Evolutionary conservation across 2,797 vertebrate genomes (phyloP).

Genomic region (Yasuhikotakia modesta): DNA sequence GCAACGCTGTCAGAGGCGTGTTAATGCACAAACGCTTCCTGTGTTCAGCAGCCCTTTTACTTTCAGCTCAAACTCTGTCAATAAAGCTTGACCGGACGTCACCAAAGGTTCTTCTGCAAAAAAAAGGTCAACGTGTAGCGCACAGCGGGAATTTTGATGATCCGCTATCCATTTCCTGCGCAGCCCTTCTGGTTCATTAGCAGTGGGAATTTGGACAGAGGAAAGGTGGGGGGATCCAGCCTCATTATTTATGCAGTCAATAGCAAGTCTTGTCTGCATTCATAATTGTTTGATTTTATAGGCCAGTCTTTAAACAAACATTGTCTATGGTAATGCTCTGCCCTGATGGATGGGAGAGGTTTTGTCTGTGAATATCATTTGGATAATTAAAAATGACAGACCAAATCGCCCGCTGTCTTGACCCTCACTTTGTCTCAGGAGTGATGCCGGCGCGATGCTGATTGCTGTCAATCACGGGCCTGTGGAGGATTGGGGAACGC

Average conservation of each 20-base stretch:
- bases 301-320: constrained; percentile 98
- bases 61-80: constrained; percentile 76
- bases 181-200: constrained; percentile 90
- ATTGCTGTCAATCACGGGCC: constrained; percentile 98
- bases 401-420: constrained; percentile 93
- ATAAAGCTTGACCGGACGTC: constrained; percentile 83
- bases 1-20: constrained; percentile 47
- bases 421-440: constrained; percentile 91
- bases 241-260: constrained; percentile 95
- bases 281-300: constrained; percentile 98
- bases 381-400: constrained; percentile 99
- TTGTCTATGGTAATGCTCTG: constrained; percentile 94
- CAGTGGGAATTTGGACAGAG: constrained; percentile 80
- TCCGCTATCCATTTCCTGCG: constrained; percentile 84
- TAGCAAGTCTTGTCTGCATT: constrained; percentile 92
- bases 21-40: constrained; percentile 49
- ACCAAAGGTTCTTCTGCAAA: constrained; percentile 75
- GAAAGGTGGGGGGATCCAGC: constrained; percentile 64
- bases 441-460: constrained; percentile 89
- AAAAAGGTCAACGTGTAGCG: constrained; percentile 83
- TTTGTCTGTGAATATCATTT: constrained; percentile 98
- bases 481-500: constrained; percentile 87
- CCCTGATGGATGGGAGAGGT: constrained; percentile 94
- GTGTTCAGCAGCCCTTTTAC: constrained; percentile 61
- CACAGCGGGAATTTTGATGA: constrained; percentile 86